A percentile compares a stretch with the other conserved stretches of the same genome.
Conservation (phyloP, 2,113 vertebrate genomes). For the Syngnathus scovelli region DNA sequence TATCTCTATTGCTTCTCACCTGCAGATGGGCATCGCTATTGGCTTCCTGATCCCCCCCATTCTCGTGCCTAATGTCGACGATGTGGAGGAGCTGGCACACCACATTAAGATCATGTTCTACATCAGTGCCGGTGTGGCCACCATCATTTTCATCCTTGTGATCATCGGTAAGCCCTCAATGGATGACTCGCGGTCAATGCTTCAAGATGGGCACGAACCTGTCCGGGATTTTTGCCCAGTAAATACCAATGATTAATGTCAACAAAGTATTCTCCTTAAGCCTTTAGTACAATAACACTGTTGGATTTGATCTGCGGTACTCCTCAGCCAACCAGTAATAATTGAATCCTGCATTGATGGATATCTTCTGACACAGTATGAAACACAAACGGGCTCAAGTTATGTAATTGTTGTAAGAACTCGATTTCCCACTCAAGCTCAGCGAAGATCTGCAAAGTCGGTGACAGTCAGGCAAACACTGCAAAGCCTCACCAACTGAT, state of each 20-base stretch:
- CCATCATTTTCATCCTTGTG: slow-evolving; percentile 83
- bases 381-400: slow-evolving; percentile 26
- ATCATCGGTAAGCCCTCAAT: slow-evolving; percentile 76
- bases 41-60: slow-evolving; percentile 92
- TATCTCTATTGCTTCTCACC: neutral
- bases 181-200: neutral
- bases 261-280: neutral
- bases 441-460: no score
- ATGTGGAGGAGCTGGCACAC: slow-evolving; percentile 75
- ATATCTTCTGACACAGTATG: slow-evolving; percentile 36
- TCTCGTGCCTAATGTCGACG: slow-evolving; percentile 82
- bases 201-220: neutral
- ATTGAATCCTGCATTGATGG: slow-evolving; percentile 57
- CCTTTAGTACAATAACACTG: neutral
- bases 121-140: slow-evolving; percentile 82
- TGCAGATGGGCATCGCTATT: slow-evolving; percentile 82
- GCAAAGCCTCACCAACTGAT: no score
- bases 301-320: neutral
- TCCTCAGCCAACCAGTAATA: slow-evolving; percentile 25
- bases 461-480: no score
- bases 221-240: slow-evolving; percentile 6
- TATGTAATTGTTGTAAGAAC: slow-evolving; percentile 28
- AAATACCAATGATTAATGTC: neutral
- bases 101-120: slow-evolving; percentile 93
- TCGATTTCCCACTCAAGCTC: no score